A percentile compares a stretch with the other conserved stretches of the same genome.
phyloP scores from a whole-genome alignment of 2,113 vertebrate species.

The Callaeas wilsoni region DNA sequence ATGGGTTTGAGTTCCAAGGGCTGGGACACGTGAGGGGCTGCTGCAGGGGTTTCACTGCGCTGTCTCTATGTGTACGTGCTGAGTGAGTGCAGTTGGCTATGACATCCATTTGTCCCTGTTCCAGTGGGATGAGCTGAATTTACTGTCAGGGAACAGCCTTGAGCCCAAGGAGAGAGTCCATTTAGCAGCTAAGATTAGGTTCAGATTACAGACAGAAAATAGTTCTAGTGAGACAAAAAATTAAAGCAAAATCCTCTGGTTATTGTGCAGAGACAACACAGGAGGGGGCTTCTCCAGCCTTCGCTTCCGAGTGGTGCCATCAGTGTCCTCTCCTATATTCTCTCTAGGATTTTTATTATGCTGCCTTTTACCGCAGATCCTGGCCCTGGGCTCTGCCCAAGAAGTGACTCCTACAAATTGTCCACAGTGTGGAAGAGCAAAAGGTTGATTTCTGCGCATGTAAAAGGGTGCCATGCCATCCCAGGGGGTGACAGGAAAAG shows the following conservation, averaged over 20 bases:
- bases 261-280: rapidly evolving
- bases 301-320: background rate
- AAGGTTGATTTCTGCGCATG: background rate
- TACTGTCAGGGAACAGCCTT: background rate
- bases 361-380: background rate
- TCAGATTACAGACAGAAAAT: background rate
- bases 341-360: background rate
- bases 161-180: background rate
- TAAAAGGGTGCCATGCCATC: background rate
- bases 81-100: background rate
- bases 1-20: background rate
- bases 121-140: background rate
- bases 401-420: background rate
- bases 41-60: background rate
- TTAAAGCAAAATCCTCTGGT: background rate
- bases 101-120: background rate
- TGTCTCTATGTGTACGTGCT: rapidly evolving
- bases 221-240: background rate
- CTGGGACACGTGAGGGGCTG: background rate
- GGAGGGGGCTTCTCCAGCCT: background rate
- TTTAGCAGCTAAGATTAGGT: background rate
- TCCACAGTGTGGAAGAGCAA: background rate
- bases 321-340: background rate
- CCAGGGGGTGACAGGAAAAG: background rate
- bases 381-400: background rate